Evolutionary conservation across 2,113 vertebrate species (phyloP), one percentile per base, ranked within the genome.

Genomic region (Jaculus jaculus): DNA sequence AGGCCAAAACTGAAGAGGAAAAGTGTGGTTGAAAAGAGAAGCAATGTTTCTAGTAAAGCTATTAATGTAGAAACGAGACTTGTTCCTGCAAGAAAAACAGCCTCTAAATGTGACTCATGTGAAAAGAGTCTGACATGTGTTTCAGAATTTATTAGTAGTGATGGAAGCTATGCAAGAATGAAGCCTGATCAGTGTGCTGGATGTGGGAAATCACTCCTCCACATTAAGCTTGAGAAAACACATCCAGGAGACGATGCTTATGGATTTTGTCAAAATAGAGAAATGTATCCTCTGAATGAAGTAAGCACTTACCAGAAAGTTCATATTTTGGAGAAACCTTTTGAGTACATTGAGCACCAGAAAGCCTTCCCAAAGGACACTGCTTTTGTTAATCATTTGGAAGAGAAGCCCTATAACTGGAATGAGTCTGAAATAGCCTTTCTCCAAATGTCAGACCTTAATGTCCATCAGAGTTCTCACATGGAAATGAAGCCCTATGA

Each of bases 361-460:
- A 97, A 97, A 93, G 42, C 94, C 78, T 98, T 98, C 85, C 79
- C 66, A 28, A 95, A 96, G 63, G 87, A 91, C 10, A 26, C 94
- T 18, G 93, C 94, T 39, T 97, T 95, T 65, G 84, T 93, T 81
- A 89, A 42, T 79, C 96, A 96, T 23, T 10, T 90, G 24, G 77
- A 83, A 17, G 96, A 97, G 21, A 97, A 96, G 61, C 89, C 97
- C 51, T 96, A 95, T n/a, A 82, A 81, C 6, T 98, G 97, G 96
- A 81, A 77, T 20, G 91, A 86, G 28, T 96, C 97, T 24, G 97
- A 97, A 28, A 96, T 97, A 83, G 88, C 79, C 32, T 98, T 98
- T 30, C 93, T 91, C 28, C 88, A 95, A 47, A 96, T 91, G 72
- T 87, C 96, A 2, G 89, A 95, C n/a, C 94, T 97, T 1, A 68